Evolutionary conservation across 2,888 invertebrate genomes (phyloP).

Genomic region (Thereva unica): DNA sequence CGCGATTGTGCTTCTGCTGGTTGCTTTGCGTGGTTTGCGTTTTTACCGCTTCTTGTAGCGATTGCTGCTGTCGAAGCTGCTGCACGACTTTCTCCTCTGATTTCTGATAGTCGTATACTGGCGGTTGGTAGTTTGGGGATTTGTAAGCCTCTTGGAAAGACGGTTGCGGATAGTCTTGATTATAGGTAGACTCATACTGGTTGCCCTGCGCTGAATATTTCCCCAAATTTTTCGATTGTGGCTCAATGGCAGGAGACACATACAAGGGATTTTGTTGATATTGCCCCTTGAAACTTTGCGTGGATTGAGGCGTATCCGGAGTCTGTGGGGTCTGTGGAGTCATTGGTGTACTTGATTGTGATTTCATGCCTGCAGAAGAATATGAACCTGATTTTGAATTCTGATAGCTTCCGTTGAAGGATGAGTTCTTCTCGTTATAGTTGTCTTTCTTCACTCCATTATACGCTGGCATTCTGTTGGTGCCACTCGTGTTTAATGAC

Average conservation of each 20-base stretch:
- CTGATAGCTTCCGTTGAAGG: conserved; percentile 10
- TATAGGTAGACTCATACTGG: too few relatives aligned
- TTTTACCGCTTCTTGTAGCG: too few relatives aligned
- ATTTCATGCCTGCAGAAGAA: background rate
- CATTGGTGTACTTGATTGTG: background rate
- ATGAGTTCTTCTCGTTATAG: background rate
- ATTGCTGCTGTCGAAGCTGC: too few relatives aligned
- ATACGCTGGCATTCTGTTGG: conserved; percentile 50
- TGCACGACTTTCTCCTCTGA: too few relatives aligned
- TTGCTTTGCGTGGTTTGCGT: too few relatives aligned
- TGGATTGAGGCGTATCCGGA: conserved; percentile 16
- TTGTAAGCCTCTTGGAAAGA: too few relatives aligned
- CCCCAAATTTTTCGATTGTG: background rate
- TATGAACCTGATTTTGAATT: background rate
- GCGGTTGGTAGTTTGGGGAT: too few relatives aligned
- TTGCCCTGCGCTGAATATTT: background rate
- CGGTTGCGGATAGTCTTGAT: too few relatives aligned
- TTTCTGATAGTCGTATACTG: too few relatives aligned
- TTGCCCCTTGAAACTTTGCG: conserved; percentile 3
- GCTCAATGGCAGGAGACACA: conserved; percentile 10
- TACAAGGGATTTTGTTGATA: conserved; percentile 33
- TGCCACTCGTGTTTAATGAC: conserved; percentile 49
- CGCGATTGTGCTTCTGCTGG: too few relatives aligned
- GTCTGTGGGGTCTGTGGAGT: background rate
- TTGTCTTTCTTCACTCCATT: conserved; percentile 12